Conservation (phyloP, 2,113 vertebrate species). For the Pomatorhinus ruficollis region DNA sequence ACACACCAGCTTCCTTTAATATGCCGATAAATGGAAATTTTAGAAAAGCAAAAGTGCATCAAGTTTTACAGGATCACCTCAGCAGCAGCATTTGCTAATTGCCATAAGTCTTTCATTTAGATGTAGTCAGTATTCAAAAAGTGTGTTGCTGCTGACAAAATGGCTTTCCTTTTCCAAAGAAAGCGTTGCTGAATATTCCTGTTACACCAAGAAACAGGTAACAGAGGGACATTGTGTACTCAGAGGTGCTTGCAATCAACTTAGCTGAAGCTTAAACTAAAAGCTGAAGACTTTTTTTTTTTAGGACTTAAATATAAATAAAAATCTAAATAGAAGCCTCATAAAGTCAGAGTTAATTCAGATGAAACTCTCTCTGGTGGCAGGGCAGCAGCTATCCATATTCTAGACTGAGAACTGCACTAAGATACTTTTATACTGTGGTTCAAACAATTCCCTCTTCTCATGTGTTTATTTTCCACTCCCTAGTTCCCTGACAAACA, state of each 20-base stretch:
- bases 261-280: background rate
- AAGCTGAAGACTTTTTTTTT: background rate
- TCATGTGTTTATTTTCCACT: background rate
- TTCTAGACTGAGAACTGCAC: background rate
- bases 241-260: background rate
- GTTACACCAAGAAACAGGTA: background rate
- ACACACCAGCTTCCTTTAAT: background rate
- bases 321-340: background rate
- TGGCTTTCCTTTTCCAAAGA: background rate
- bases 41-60: background rate
- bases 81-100: background rate
- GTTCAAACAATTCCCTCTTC: background rate
- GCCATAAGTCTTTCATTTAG: background rate
- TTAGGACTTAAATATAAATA: background rate
- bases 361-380: background rate
- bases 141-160: background rate
- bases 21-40: background rate
- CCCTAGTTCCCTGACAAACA: background rate
- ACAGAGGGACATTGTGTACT: background rate
- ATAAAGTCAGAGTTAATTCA: background rate
- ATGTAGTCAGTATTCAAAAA: background rate
- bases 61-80: background rate
- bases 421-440: background rate
- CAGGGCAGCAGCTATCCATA: background rate
- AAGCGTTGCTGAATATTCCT: background rate